A percentile compares a stretch with the other conserved stretches of the same genome.
Conservation (phyloP, 1,140 invertebrate genomes). For the Anadara kagoshimensis region DNA sequence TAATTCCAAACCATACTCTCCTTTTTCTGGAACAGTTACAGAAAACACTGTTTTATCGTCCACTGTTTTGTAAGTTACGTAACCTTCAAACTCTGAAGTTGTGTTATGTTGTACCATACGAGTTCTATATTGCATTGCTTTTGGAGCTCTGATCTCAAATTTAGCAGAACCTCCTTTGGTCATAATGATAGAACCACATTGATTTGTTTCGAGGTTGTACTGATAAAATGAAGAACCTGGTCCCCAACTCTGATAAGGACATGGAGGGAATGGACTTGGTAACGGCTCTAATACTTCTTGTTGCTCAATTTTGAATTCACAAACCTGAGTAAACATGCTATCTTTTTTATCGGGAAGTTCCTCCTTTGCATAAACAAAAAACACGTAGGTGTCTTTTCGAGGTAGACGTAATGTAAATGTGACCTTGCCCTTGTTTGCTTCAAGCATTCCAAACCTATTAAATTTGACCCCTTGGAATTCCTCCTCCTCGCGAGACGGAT, state of each 20-base stretch:
- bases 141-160: constrained; percentile 51
- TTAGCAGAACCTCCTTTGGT: constrained; percentile 62
- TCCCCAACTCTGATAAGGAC: constrained; percentile 71
- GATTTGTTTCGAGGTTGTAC: constrained; percentile 64
- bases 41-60: constrained; percentile 68
- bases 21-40: constrained; percentile 64
- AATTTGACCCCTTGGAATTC: constrained; percentile 67
- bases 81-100: constrained; percentile 62
- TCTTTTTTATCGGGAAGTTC: constrained; percentile 68
- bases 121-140: constrained; percentile 67
- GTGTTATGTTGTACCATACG: constrained; percentile 65
- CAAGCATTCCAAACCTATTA: constrained; percentile 70
- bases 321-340: constrained; percentile 72
- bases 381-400: constrained; percentile 64
- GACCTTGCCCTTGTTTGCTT: constrained; percentile 61
- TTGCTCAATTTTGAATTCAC: constrained; percentile 70
- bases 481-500: constrained; percentile 64
- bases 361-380: constrained; percentile 72
- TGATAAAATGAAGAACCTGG: constrained; percentile 62
- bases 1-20: constrained; percentile 73
- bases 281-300: constrained; percentile 44
- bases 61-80: constrained; percentile 64
- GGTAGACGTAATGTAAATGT: constrained; percentile 70
- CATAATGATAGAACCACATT: constrained; percentile 61
- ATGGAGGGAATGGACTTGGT: constrained; percentile 69